Conservation (phyloP, 2,888 invertebrate genomes). For the Stratiomys singularior region DNA sequence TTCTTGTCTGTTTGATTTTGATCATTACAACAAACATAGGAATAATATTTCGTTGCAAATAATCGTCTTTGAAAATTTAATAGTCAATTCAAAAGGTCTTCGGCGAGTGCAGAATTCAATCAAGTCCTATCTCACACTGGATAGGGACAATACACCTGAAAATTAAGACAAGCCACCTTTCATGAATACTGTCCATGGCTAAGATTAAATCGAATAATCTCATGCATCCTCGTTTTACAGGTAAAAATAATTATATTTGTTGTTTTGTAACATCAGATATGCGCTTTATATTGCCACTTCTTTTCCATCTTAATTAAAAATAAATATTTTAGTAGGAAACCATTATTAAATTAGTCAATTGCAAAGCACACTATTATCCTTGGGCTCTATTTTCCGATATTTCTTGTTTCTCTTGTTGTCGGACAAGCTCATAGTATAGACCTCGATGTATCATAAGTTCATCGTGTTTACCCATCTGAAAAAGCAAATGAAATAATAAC, state of each 20-base stretch:
- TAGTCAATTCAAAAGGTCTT: no score
- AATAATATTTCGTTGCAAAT: no score
- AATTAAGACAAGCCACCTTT: no score
- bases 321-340: conserved; percentile 29
- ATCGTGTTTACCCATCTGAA: conserved; percentile 85
- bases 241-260: not conserved
- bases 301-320: conserved; percentile 1
- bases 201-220: no score
- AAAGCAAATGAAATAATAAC: conserved; percentile 54
- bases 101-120: no score
- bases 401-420: conserved; percentile 74
- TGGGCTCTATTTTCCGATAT: conserved; percentile 45
- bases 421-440: conserved; percentile 85
- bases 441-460: conserved; percentile 81
- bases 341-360: not conserved
- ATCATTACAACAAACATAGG: no score
- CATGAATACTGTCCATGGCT: no score
- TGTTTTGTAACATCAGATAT: conserved; percentile 16
- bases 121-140: no score
- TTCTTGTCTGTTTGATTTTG: no score
- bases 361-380: not conserved
- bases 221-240: no score
- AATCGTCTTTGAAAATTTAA: no score
- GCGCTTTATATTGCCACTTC: conserved; percentile 8
- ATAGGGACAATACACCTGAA: no score